Evolutionary conservation across 1,140 invertebrate genomes (phyloP).

Genomic region (Gryllus bimaculatus): DNA sequence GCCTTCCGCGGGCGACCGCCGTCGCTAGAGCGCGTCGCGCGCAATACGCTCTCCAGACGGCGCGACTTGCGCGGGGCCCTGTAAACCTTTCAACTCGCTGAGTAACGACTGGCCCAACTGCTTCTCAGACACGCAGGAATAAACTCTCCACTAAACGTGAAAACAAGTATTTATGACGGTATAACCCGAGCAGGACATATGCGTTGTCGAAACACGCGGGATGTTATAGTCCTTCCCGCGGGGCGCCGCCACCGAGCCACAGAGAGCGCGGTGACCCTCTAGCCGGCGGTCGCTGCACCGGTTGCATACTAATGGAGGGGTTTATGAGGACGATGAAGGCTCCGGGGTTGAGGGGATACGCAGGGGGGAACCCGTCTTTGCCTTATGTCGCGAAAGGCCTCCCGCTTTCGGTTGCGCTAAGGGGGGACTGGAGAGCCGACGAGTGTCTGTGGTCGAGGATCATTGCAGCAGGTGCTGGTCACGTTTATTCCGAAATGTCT

Average conservation of each 20-base stretch:
- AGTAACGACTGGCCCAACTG: not conserved
- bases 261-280: too few relatives aligned
- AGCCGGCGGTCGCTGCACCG: not conserved
- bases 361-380: not conserved
- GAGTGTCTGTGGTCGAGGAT: too few relatives aligned
- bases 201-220: not conserved
- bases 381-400: not conserved
- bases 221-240: not conserved
- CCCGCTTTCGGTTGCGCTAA: too few relatives aligned
- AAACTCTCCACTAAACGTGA: not conserved
- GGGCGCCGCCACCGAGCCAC: too few relatives aligned
- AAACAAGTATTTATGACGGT: not conserved
- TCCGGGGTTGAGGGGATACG: not conserved
- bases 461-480: too few relatives aligned
- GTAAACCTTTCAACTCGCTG: not conserved
- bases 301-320: not conserved
- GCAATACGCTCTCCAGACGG: too few relatives aligned
- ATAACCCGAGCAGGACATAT: not conserved
- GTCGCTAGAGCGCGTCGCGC: too few relatives aligned
- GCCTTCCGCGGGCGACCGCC: too few relatives aligned
- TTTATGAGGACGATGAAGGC: not conserved
- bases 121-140: not conserved
- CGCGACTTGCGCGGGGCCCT: not conserved
- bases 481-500: too few relatives aligned
- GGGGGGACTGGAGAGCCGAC: too few relatives aligned